A percentile compares a stretch with the other conserved stretches of the same genome.
Evolutionary conservation across 2,888 invertebrate species (phyloP).

Genomic region (Bruchidius siliquastri): DNA sequence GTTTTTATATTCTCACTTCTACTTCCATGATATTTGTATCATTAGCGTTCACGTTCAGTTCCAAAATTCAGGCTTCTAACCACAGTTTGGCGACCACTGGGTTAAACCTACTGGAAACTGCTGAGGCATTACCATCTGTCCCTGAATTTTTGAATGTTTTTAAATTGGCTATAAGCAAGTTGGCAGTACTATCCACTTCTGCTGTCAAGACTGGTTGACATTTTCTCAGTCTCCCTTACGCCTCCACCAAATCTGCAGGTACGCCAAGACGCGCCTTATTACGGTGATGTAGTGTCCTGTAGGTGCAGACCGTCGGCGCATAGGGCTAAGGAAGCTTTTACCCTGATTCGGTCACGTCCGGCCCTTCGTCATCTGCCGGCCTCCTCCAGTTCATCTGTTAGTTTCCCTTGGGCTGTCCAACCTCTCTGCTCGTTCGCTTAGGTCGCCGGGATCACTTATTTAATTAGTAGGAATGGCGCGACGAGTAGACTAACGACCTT

Average conservation of each 20-base stretch:
- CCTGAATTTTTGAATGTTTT: too few species aligned
- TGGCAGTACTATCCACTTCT: too few species aligned
- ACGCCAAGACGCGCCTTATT: background rate
- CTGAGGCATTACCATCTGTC: too few species aligned
- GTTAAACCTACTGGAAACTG: too few species aligned
- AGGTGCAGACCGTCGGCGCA: background rate
- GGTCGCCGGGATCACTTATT: constrained; percentile 1
- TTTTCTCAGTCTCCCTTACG: too few species aligned
- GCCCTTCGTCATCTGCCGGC: background rate
- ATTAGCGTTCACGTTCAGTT: too few species aligned
- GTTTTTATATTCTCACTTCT: too few species aligned
- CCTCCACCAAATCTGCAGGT: background rate
- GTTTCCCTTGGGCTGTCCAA: background rate
- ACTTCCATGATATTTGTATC: too few species aligned
- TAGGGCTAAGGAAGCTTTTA: background rate
- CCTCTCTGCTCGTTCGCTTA: background rate
- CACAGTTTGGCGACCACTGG: too few species aligned
- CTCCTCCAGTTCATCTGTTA: background rate
- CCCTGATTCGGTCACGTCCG: constrained; percentile 1
- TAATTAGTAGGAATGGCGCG: background rate
- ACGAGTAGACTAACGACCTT: background rate
- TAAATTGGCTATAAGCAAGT: too few species aligned
- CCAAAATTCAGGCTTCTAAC: too few species aligned
- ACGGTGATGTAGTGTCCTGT: background rate
- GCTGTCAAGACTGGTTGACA: too few species aligned